Evolutionary conservation across 92 coral and sea anemone genomes (phyloP), one percentile per base, ranked within the genome.

Genomic region (Zoanthus gigantus): DNA sequence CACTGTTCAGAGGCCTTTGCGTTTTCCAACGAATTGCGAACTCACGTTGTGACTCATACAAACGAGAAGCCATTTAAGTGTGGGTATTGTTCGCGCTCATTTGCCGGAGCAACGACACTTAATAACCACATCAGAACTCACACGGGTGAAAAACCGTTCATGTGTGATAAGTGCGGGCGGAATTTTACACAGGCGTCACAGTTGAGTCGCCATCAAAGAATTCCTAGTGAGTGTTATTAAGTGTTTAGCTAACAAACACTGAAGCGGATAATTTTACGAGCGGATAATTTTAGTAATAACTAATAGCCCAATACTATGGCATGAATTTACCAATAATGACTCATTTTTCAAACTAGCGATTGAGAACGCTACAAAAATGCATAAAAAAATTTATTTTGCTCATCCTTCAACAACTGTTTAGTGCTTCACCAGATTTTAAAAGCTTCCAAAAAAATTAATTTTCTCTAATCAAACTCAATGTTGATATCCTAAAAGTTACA

Each of bases 31-130:
- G 98, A 93, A 90, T 88, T 97, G 90, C 99, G 99, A 72, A 92
- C 97, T 76, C 99, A 97, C 91, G 98, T 97, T 84, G 97, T 97
- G 92, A 86, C 93, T 83, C 99, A 97, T 86, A 93, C 94, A 60
- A 95, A 96, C 46, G 94, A 94, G 83, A 97, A 97, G 86, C 99
- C 98, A 85, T 97, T 97, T 86, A 95, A 92, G 87, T 97, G 99
- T 74, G 99, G 99, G 12, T 97, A 86, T 85, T 97, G 99, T 79
- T 92, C 96, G 76, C 96, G 99, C 73, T 82, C 99, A 14, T 97
- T 97, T 76, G 92, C 97, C 32, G 99, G 99, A 17, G 96, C 99
- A 31, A 97, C 99, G 14, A 97, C 99, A 3, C 94, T 97, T 8
- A 95, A 94, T 77, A 97, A 97, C 67, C 99, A 97, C 84, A 96